These are phyloP conservation scores for Dicyrtoma fusca DNA, from an alignment of 2,888 invertebrate genomes.

Conservation along the genomic window DNA sequence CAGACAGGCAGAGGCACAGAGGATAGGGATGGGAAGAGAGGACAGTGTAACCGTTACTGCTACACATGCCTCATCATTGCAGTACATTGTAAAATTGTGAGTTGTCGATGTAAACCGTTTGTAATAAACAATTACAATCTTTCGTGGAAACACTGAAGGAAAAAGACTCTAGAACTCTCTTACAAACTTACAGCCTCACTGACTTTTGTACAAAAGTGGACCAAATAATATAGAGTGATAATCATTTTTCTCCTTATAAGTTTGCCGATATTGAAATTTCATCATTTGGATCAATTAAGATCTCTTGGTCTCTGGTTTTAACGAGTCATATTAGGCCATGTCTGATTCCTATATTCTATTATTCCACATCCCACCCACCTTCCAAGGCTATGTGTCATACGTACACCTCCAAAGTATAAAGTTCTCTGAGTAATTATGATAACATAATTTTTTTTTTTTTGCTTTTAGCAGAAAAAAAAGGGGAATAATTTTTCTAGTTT, in stretches of 20 bases:
- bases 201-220: conserved; percentile 9
- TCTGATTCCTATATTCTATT: background rate
- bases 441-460: conserved; percentile 24
- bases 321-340: conserved; percentile 25
- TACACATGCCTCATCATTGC: no score
- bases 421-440: conserved; percentile 8
- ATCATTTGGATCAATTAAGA: conserved; percentile 36
- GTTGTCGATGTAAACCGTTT: no score
- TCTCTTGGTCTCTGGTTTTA: conserved; percentile 19
- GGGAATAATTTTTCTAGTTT: conserved; percentile 10
- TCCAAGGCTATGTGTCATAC: conserved; percentile 9
- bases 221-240: conserved; percentile 11
- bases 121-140: no score
- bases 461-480: background rate
- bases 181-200: no score
- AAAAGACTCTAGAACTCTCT: no score
- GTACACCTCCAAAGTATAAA: background rate
- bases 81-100: no score
- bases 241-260: conserved; percentile 28
- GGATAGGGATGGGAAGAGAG: background rate
- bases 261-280: conserved; percentile 23
- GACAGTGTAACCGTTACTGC: background rate
- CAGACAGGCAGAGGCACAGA: background rate
- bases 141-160: background rate
- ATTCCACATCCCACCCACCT: conserved; percentile 13